A percentile compares a stretch with the other conserved stretches of the same genome.
These are phyloP conservation scores for Scopus umbretta DNA, from an alignment of 2,113 vertebrate species.

Conservation along the genomic window DNA sequence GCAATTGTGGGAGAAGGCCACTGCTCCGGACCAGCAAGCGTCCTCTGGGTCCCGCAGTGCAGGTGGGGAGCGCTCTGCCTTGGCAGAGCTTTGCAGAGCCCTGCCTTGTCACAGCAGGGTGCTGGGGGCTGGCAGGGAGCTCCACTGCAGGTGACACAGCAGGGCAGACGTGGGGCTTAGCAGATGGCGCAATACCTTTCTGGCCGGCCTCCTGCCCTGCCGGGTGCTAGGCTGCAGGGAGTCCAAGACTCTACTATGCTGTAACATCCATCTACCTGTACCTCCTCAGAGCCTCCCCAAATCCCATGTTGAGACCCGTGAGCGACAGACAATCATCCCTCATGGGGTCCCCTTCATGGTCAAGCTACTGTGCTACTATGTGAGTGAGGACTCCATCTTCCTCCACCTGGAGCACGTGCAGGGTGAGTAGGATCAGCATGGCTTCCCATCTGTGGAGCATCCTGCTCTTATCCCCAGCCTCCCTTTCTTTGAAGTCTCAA, in stretches of 20 bases:
- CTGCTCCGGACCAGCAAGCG: neutral
- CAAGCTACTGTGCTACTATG: constrained; percentile 87
- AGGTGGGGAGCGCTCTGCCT: neutral
- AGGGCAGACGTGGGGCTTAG: neutral
- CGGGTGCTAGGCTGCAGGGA: neutral
- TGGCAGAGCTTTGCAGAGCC: neutral
- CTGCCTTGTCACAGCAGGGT: neutral
- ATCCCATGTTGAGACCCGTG: constrained; percentile 80
- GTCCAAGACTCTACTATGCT: neutral
- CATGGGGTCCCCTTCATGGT: constrained; percentile 95
- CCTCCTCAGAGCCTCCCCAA: constrained; percentile 87
- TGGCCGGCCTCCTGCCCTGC: neutral
- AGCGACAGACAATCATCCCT: constrained; percentile 90
- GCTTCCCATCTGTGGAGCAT: neutral
- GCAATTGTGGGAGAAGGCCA: neutral
- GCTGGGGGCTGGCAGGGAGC: neutral
- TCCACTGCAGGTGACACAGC: fast-evolving
- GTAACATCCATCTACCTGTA: neutral
- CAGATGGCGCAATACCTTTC: neutral
- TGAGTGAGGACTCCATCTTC: constrained; percentile 92
- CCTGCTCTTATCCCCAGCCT: neutral
- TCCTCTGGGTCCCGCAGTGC: neutral
- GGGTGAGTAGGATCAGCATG: constrained; percentile 73
- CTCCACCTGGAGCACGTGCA: constrained; percentile 89
- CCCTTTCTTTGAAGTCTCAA: neutral